Conservation (phyloP, 2,888 invertebrate genomes). For the Cheilosia pagana region DNA sequence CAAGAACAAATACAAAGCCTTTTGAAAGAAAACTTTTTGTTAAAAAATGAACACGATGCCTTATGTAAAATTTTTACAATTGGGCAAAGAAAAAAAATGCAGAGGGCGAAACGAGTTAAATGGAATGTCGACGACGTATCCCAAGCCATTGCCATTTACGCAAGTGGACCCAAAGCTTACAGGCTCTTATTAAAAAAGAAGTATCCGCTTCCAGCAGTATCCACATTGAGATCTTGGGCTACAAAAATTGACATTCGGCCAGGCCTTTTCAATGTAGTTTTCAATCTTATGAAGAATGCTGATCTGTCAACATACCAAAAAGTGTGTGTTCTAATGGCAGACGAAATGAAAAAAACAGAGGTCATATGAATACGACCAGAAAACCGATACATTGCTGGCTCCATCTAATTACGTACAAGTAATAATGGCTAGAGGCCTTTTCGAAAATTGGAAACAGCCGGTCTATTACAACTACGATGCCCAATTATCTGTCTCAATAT, state of each 20-base stretch:
- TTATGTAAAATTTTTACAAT: conserved; percentile 14
- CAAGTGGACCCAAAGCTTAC: conserved; percentile 18
- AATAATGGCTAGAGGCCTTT: conserved; percentile 16
- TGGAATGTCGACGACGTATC: conserved; percentile 34
- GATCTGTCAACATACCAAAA: conserved; percentile 5
- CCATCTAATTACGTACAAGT: conserved; percentile 33
- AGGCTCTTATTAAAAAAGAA: conserved; percentile 10
- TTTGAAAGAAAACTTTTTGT: not conserved
- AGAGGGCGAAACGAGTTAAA: conserved; percentile 1
- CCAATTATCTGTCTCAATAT: not conserved
- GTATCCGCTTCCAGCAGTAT: conserved; percentile 22
- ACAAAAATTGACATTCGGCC: conserved; percentile 22
- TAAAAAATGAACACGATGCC: not conserved
- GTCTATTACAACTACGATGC: conserved; percentile 23
- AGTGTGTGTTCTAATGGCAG: conserved; percentile 36
- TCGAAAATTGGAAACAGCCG: conserved; percentile 35
- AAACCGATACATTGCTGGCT: conserved; percentile 28
- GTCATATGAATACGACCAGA: conserved; percentile 42
- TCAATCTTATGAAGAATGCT: conserved; percentile 6
- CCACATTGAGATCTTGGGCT: conserved; percentile 25
- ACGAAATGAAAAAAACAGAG: conserved; percentile 43
- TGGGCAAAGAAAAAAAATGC: conserved; percentile 27
- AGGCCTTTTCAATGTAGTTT: conserved; percentile 16
- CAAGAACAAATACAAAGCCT: not conserved
- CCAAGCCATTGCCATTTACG: conserved; percentile 25